A percentile compares a stretch with the other conserved stretches of the same genome.
phyloP scores from a whole-genome alignment of 2,888 invertebrate genomes.

The Aphelenchoides bicaudatus region DNA sequence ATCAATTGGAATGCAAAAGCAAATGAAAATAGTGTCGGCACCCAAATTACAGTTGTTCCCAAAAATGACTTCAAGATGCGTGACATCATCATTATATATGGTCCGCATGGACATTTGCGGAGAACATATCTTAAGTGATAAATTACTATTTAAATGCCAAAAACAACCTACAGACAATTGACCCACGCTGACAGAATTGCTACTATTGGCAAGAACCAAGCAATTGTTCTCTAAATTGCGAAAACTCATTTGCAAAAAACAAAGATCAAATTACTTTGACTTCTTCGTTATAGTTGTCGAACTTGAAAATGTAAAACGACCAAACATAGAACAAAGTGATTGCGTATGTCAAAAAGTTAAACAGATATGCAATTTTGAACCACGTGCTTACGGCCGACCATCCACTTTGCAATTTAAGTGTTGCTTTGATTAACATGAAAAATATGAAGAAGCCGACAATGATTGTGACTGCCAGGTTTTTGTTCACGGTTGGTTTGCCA shows the following conservation, averaged over 20 bases:
- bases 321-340: conserved; percentile 52
- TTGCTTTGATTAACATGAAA: conserved; percentile 54
- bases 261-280: conserved; percentile 19
- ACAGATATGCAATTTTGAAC: conserved; percentile 49
- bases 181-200: conserved; percentile 57
- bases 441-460: conserved; percentile 46
- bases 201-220: conserved; percentile 56
- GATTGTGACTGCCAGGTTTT: conserved; percentile 42
- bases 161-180: conserved; percentile 33
- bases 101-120: conserved; percentile 51
- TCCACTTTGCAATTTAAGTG: conserved; percentile 42
- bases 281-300: conserved; percentile 52
- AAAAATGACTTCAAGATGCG: conserved; percentile 42
- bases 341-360: conserved; percentile 49
- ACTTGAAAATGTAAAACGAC: conserved; percentile 50
- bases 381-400: conserved; percentile 38
- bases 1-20: conserved; percentile 57
- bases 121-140: conserved; percentile 37
- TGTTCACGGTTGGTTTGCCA: conserved; percentile 36
- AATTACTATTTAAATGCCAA: conserved; percentile 29
- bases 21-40: conserved; percentile 56
- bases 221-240: conserved; percentile 33
- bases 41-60: conserved; percentile 54
- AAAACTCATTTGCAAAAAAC: conserved; percentile 24
- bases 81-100: conserved; percentile 60